phyloP scores from a whole-genome alignment of 2,113 vertebrate genomes.

The Tamias sibiricus region DNA sequence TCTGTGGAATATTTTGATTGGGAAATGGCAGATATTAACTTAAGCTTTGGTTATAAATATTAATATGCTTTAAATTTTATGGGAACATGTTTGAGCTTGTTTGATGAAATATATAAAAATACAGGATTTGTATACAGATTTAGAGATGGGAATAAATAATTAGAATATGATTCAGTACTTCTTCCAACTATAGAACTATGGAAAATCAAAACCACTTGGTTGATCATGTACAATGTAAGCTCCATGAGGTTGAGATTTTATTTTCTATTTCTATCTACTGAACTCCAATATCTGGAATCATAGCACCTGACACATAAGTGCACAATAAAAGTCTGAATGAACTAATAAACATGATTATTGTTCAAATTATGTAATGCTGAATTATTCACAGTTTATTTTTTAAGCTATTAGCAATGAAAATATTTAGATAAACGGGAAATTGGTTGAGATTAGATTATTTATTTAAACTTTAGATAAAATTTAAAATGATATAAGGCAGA shows the following conservation, averaged over 20 bases:
- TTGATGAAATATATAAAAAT: neutral
- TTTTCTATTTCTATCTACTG: neutral
- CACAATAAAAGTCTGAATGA: neutral
- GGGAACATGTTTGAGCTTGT: neutral
- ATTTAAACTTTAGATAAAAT: neutral
- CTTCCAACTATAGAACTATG: neutral
- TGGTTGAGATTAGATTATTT: neutral
- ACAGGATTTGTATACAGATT: neutral
- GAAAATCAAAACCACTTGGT: neutral
- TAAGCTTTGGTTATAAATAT: neutral
- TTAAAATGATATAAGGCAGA: neutral
- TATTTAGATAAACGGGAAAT: neutral
- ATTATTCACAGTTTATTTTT: neutral
- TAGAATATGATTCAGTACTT: neutral
- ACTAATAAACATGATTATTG: neutral
- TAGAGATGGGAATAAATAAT: neutral
- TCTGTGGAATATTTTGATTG: neutral
- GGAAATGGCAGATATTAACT: neutral
- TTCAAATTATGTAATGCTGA: neutral
- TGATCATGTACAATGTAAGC: neutral
- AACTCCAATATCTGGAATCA: neutral
- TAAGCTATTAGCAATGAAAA: neutral
- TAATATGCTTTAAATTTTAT: neutral
- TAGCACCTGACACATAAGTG: neutral
- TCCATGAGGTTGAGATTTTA: neutral